Percentiles rank a stretch among this genome's conserved stretches.
Conservation (phyloP, 2,888 invertebrate genomes). For the Hermaeophaga mercurialis region DNA sequence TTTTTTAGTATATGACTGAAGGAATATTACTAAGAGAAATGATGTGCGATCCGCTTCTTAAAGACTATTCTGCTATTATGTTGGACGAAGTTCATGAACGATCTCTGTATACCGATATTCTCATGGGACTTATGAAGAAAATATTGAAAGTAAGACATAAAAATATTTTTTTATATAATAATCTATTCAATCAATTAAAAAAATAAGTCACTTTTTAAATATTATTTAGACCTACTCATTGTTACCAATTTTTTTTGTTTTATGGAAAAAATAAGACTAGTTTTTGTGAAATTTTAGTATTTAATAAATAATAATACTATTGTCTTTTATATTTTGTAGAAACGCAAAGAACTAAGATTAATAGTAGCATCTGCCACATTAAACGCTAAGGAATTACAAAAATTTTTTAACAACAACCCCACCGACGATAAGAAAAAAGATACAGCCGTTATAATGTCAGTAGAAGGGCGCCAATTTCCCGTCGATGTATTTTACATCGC, state of each 20-base stretch:
- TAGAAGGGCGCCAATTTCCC: slow-evolving; percentile 87
- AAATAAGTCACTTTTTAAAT: too few relatives aligned
- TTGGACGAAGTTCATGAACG: slow-evolving; percentile 97
- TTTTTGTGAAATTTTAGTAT: too few relatives aligned
- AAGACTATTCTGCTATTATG: slow-evolving; percentile 85
- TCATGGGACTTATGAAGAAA: slow-evolving; percentile 93
- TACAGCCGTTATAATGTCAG: slow-evolving; percentile 80
- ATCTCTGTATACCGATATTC: slow-evolving; percentile 88
- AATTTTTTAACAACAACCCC: slow-evolving; percentile 72
- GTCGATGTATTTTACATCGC: slow-evolving; percentile 83
- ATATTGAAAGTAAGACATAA: slow-evolving; percentile 72
- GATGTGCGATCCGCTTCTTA: slow-evolving; percentile 90
- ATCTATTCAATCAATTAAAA: too few relatives aligned
- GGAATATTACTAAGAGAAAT: slow-evolving; percentile 93
- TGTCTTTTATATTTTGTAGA: slow-evolving; percentile 35
- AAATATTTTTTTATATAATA: too few relatives aligned
- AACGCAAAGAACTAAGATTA: slow-evolving; percentile 76
- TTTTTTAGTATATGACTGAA: slow-evolving; percentile 88
- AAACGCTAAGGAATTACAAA: slow-evolving; percentile 83
- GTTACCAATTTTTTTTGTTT: too few relatives aligned
- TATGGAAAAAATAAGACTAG: too few relatives aligned
- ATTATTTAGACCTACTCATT: too few relatives aligned
- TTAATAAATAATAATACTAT: background rate
- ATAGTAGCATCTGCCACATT: slow-evolving; percentile 95
- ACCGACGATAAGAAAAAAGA: slow-evolving; percentile 60